Evolutionary conservation across 2,113 vertebrate genomes (phyloP), one percentile per base, ranked within the genome.

Genomic region (Anolis sagrei): DNA sequence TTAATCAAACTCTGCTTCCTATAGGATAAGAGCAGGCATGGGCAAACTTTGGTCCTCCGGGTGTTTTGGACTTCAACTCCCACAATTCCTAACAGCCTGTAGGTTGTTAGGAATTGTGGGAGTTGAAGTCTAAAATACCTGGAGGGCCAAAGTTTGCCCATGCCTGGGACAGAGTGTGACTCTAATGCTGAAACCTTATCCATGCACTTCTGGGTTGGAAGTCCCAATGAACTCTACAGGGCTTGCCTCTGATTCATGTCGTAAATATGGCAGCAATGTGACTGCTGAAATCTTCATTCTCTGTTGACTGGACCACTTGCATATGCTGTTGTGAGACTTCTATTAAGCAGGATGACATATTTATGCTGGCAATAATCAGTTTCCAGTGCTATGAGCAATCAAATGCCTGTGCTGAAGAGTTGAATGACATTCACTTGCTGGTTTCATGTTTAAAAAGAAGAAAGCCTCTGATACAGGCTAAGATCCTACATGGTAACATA

Each of bases 291-390:
- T 34, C 27, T 23, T 19, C 76, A 49, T 10, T 76, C 19, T 77
- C 44, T 70, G 87, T 21, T 80, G 11, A 58, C 25, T 86, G 91
- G 87, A 82, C 89, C 88, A 84, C 79, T 69, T 23, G n/a, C 79
- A 74, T 87, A 32, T 32, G 34, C 73, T 76, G 34, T 66, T 32
- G 80, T 88, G 18, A 0, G 0, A 85, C 62, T 89, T 82, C 84
- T 85, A 84, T 82, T 75, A 87, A 84, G 80, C 84, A 90, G 86
- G 85, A 69, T 74, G 86, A 66, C 39, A 80, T 91, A 87, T 92
- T 94, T 93, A 90, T 79, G 39, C 78, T 66, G 70, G 88, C 87
- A 74, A 93, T 93, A 91, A 92, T 89, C 90, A 90, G 72, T 91
- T 84, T 93, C 89, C 61, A 80, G 34, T 8, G 27, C 86, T 85